Percentiles rank a stretch among this genome's conserved stretches.
phyloP scores from a whole-genome alignment of 2,797 vertebrate genomes.

The Pipistrellus kuhlii region DNA sequence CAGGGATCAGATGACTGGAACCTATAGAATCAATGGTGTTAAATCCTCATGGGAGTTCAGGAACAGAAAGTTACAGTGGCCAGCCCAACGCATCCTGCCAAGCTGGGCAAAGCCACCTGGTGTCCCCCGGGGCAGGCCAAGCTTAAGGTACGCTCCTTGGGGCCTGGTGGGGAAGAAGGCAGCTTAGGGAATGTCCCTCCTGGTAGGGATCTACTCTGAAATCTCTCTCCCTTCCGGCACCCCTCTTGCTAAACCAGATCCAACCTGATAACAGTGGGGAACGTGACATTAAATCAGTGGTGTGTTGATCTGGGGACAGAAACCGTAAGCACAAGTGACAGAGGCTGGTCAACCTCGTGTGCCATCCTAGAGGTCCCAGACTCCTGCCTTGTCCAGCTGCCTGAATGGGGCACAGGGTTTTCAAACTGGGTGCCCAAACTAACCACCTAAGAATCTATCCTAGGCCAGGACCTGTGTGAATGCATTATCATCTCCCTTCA shows the following conservation, averaged over 20 bases:
- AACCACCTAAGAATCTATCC: not conserved
- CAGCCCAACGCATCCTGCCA: not conserved
- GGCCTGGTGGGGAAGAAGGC: not conserved
- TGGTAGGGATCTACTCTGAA: not conserved
- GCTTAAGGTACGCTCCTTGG: not conserved
- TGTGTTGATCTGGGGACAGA: slow-evolving; percentile 20
- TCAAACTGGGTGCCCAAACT: not conserved
- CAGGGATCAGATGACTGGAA: not conserved
- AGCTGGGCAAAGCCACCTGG: not conserved
- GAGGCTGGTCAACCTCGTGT: not conserved
- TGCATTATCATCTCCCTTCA: not conserved
- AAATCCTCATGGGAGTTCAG: not conserved
- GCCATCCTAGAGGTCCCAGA: not conserved
- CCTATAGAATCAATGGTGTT: not conserved
- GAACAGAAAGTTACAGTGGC: slow-evolving; percentile 13
- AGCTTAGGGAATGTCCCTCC: not conserved
- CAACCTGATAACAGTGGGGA: not conserved
- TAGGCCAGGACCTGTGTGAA: not conserved
- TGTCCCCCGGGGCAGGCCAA: not conserved
- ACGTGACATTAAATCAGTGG: not conserved
- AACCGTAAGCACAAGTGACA: not conserved
- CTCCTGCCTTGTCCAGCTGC: not conserved
- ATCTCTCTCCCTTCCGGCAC: not conserved
- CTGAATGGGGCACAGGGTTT: not conserved
- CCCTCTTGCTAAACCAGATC: slow-evolving; percentile 15